Conservation (phyloP, 2,888 invertebrate species). For the Aspidiotus rigidus region DNA sequence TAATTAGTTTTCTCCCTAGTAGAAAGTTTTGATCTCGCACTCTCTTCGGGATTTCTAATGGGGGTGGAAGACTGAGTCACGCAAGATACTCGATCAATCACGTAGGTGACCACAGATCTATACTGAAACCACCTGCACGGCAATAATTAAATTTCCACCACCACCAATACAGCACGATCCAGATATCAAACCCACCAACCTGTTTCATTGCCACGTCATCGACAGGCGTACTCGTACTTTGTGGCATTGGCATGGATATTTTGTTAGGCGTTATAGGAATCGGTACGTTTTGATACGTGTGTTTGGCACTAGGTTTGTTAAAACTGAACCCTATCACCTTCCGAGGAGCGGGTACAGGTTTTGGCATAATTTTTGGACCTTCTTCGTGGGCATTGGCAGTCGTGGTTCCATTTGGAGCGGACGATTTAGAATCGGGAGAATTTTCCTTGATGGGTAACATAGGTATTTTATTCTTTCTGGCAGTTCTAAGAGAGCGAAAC, state of each 20-base stretch:
- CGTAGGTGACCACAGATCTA: too few species aligned
- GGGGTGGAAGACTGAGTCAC: too few species aligned
- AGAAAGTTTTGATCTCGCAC: too few species aligned
- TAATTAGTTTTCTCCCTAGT: too few species aligned
- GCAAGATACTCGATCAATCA: too few species aligned
- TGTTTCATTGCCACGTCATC: slow-evolving; percentile 2
- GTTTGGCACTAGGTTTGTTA: slow-evolving; percentile 39
- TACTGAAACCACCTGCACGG: too few species aligned
- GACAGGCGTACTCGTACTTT: background rate
- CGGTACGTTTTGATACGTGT: slow-evolving; percentile 50
- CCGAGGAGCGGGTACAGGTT: slow-evolving; percentile 40
- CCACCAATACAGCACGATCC: background rate
- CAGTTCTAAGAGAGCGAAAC: slow-evolving; percentile 39
- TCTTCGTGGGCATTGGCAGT: background rate
- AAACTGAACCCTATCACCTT: slow-evolving; percentile 37
- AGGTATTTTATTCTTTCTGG: slow-evolving; percentile 36
- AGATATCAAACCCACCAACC: background rate
- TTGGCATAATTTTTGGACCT: slow-evolving; percentile 19
- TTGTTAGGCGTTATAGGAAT: slow-evolving; percentile 45
- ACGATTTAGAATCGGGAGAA: slow-evolving; percentile 32
- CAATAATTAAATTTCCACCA: too few species aligned
- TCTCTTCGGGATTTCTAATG: too few species aligned
- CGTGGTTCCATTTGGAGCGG: background rate
- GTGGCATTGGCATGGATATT: background rate
- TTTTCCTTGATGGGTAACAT: slow-evolving; percentile 38